These are phyloP conservation scores for Mythimna albipuncta DNA, from an alignment of 2,888 invertebrate species.

Conservation along the genomic window DNA sequence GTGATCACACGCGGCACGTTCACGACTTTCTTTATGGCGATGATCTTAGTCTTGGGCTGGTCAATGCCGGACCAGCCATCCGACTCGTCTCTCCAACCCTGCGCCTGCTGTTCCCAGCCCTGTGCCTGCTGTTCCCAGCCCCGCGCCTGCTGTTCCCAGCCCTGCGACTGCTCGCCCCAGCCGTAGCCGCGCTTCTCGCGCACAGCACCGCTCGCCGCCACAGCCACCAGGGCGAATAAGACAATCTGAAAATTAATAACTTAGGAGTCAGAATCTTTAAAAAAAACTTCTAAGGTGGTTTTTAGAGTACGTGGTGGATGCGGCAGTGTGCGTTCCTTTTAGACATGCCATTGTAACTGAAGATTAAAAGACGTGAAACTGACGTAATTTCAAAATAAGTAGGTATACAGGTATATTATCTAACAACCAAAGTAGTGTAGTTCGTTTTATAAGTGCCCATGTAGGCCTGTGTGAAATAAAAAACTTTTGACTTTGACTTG, in stretches of 20 bases:
- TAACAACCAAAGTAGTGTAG: too few relatives aligned
- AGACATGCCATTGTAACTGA: too few relatives aligned
- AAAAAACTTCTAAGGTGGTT: too few relatives aligned
- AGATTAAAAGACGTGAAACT: too few relatives aligned
- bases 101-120: neutral
- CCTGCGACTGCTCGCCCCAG: neutral
- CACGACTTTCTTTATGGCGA: slow-evolving; percentile 75
- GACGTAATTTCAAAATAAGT: too few relatives aligned
- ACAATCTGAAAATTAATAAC: slow-evolving; percentile 35
- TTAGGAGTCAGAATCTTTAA: too few relatives aligned
- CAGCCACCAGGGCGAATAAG: slow-evolving; percentile 46
- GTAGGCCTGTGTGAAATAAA: too few relatives aligned
- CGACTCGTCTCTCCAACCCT: neutral
- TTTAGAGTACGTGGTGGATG: too few relatives aligned
- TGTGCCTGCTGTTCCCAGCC: neutral
- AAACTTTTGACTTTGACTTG: too few relatives aligned
- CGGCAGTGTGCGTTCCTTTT: too few relatives aligned
- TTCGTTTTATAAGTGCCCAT: too few relatives aligned
- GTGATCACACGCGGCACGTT: slow-evolving; percentile 73
- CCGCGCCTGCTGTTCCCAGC: neutral
- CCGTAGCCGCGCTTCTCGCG: slow-evolving; percentile 58
- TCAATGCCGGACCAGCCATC: neutral
- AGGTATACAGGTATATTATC: too few relatives aligned
- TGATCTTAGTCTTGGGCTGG: neutral
- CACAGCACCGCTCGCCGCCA: slow-evolving; percentile 38